Base-by-base conservation (phyloP, 2,888 invertebrate genomes). In the Nemurella pictetii region DNA sequence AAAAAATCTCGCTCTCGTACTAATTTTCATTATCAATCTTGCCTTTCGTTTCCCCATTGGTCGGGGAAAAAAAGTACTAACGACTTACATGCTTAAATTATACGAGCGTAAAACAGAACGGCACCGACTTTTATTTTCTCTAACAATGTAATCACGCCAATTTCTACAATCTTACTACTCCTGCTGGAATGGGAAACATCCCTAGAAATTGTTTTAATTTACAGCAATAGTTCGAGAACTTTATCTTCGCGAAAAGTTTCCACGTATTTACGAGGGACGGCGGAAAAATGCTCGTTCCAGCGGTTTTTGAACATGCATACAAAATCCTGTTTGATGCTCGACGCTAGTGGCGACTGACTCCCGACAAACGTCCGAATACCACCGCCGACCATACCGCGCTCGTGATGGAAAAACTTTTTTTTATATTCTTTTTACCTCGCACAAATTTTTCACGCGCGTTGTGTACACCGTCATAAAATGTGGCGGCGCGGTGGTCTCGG, bases 21-120 rank as follows among this genome's bases (percentile, higher is more conserved):
- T 82, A 82, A 82, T 82, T 82, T 82, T 82, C 82, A 82, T 82
- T 82, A 82, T 82, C 82, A 82, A 82, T 82, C 82, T 82, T 82
- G 82, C 82, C 82, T 82, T 82, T 72, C 82, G 82, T 82, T 72
- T 72, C 20, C 82, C 82, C 82, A 12, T 15, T 72, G 55, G 55
- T 20, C 20, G 28, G 55, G 26, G 72, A 27, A n/a, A 28, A 36
- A 80, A 80, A 15, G 35, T 80, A 80, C 80, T 82, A 55, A 72
- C 82, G 72, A 82, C 82, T 82, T 72, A 82, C 82, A 82, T 82
- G 82, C 82, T 82, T 55, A 82, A 82, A 82, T 82, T 82, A 82
- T 82, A 82, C 82, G 82, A 55, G 78, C 78, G 30, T 78, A 30
- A 78, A 78, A 78, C 78, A 74, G 55, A 72, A 82, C 12, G 80